These are phyloP conservation scores for Chrysomallon squamiferum DNA, from an alignment of 1,140 invertebrate genomes.

Conservation along the genomic window DNA sequence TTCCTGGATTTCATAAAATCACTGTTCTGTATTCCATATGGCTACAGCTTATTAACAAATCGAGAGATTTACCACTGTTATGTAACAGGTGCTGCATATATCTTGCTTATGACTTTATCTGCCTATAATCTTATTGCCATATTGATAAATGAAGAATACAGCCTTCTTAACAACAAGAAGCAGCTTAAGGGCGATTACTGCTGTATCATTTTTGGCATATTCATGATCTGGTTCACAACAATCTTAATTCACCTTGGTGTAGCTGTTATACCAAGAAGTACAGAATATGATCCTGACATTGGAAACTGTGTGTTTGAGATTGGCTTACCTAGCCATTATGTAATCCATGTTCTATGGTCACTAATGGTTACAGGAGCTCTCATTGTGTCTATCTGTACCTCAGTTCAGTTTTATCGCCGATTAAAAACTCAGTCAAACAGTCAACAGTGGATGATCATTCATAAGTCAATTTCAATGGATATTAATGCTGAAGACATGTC, in stretches of 20 bases:
- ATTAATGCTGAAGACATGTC: constrained; percentile 25
- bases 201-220: constrained; percentile 89
- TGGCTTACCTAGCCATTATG: constrained; percentile 81
- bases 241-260: constrained; percentile 90
- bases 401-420: constrained; percentile 83
- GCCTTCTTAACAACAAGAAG: constrained; percentile 58
- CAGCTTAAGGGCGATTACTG: constrained; percentile 54
- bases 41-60: constrained; percentile 80
- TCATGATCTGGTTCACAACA: constrained; percentile 87
- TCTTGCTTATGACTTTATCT: constrained; percentile 86
- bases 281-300: constrained; percentile 63
- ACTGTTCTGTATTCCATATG: constrained; percentile 44
- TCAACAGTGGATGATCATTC: constrained; percentile 44
- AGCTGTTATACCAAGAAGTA: constrained; percentile 71
- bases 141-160: constrained; percentile 86
- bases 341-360: constrained; percentile 89
- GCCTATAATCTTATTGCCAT: constrained; percentile 91
- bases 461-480: constrained; percentile 37
- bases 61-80: constrained; percentile 86
- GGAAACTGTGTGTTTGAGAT: constrained; percentile 82
- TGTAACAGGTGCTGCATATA: constrained; percentile 87
- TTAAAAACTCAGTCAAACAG: constrained; percentile 62
- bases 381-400: constrained; percentile 82
- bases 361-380: constrained; percentile 86
- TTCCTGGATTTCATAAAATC: constrained; percentile 51